Conservation (phyloP, 2,113 vertebrate species). For the Thamnophis sirtalis region DNA sequence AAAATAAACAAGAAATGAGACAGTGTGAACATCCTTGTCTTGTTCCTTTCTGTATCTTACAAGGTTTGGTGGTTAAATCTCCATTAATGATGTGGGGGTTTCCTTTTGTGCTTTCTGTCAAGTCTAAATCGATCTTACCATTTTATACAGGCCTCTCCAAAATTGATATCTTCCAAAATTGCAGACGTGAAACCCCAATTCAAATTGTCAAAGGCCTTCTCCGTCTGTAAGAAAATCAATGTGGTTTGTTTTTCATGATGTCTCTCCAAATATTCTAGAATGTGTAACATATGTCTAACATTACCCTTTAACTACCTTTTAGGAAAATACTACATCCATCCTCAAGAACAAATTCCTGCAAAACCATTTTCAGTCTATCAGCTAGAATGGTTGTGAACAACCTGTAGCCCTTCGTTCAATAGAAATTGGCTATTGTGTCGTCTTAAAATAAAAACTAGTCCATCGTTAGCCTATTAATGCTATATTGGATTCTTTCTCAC, state of each 20-base stretch:
- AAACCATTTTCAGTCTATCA: not conserved
- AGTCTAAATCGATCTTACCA: not conserved
- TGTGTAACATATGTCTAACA: not conserved
- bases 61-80: not conserved
- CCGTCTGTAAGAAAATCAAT: not conserved
- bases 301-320: not conserved
- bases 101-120: not conserved
- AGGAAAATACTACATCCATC: not conserved
- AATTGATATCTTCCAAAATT: not conserved
- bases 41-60: not conserved
- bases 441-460: not conserved
- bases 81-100: not conserved
- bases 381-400: not conserved
- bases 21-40: not conserved
- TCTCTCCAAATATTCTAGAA: not conserved
- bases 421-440: not conserved
- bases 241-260: not conserved
- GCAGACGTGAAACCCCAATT: not conserved
- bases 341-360: not conserved
- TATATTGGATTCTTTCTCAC: not conserved
- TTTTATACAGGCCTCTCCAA: not conserved
- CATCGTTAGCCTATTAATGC: not conserved
- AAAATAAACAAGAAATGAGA: not conserved
- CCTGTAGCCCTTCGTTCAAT: not conserved
- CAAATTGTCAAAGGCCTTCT: not conserved